A percentile compares a stretch with the other conserved stretches of the same genome.
Conservation (phyloP, 2,113 vertebrate species). For the Coptodon rendalli region DNA sequence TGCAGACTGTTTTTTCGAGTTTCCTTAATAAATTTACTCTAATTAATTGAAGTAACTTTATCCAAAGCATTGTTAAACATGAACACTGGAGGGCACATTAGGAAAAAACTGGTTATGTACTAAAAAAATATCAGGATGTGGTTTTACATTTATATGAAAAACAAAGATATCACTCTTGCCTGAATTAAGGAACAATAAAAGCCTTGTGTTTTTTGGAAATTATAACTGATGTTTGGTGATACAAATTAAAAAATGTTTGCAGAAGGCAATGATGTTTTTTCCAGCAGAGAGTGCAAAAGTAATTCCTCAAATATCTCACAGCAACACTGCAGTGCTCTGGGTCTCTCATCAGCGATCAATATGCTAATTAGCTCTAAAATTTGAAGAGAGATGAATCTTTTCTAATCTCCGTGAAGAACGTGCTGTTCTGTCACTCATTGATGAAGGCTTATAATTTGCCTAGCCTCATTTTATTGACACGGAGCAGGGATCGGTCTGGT, state of each 20-base stretch:
- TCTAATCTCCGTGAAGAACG: constrained; percentile 20
- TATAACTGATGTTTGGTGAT: neutral
- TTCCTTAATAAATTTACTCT: neutral
- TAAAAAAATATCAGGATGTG: neutral
- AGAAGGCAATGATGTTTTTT: neutral
- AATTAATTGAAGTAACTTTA: neutral
- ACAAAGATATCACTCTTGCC: neutral
- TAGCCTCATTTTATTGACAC: constrained; percentile 29
- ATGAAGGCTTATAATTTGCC: constrained; percentile 2
- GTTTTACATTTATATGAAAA: neutral
- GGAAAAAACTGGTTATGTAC: neutral
- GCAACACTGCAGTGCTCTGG: neutral
- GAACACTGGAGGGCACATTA: neutral
- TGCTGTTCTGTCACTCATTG: constrained; percentile 40
- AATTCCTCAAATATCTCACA: neutral
- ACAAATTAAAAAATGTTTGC: neutral
- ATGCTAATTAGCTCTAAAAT: constrained; percentile 33
- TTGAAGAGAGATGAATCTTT: constrained; percentile 1
- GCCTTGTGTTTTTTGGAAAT: neutral
- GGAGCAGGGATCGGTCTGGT: neutral
- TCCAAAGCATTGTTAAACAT: neutral
- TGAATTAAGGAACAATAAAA: neutral
- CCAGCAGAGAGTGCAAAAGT: neutral
- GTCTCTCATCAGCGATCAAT: constrained; percentile 15
- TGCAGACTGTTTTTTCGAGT: neutral